Base-by-base conservation (phyloP, 2,113 vertebrate species). In the Corythoichthys intestinalis region DNA sequence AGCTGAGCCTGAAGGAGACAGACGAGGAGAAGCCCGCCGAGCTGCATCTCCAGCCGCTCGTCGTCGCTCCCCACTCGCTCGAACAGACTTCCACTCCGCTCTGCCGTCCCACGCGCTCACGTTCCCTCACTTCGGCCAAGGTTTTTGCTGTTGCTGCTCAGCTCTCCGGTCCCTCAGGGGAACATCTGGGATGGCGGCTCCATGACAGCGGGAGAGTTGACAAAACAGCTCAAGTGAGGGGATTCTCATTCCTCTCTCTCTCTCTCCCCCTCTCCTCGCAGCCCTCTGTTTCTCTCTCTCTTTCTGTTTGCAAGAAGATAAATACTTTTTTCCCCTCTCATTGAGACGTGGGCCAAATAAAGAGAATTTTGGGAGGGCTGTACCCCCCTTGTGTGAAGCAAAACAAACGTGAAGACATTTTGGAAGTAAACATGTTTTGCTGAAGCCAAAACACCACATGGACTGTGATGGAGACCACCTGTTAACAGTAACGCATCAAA, bases 1-100 rank as follows among this genome's bases (percentile, higher is more conserved):
- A 93, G 76, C 83, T 92, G 90, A 73, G 88, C 89, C 87, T 91
- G 91, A 77, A 87, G 91, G 71, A 93, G 89, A 82, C 87, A 92
- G 83, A 93, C 86, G 66, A 93, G 83, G 84, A 93, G 80, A 82
- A 92, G 76, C 63, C 87, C 84, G 71, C 83, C 90, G 56, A 92
- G 81, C 84, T 89, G 86, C 92, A 93, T 93, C 84, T 89, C 89
- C 86, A 46, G 74, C 73, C 56, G 64, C 64, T 73, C 69, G 78
- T 81, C 83, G 78, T 74, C 86, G 70, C 76, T 79, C 81, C 83
- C 80, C 73, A 63, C 74, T 77, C 75, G 66, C 63, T 49, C 74
- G 82, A 70, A 77, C 73, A 74, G 65, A 54, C 76, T 73, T 56
- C 50, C 70, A 63, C 49, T 78, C 66, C 60, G 61, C 73, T 83